Evolutionary conservation across 2,888 invertebrate genomes (phyloP).

Genomic region (Tholera decimalis): DNA sequence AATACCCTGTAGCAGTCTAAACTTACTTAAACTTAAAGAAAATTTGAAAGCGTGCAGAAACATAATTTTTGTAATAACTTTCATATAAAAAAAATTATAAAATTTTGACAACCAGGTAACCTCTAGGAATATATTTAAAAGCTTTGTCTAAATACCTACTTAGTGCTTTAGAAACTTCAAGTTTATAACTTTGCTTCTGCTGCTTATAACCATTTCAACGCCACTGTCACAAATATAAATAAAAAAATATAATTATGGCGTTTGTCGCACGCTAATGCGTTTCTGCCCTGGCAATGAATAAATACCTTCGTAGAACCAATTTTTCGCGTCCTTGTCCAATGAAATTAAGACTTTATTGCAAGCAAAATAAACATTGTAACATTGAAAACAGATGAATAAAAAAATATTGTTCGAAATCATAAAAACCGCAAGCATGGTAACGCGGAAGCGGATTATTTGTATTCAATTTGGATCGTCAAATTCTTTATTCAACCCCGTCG

Average conservation of each 20-base stretch:
- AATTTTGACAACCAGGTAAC: no score
- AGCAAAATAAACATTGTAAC: conserved; percentile 10
- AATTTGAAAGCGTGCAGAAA: no score
- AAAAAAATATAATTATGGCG: no score
- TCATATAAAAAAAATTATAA: no score
- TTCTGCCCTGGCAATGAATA: no score
- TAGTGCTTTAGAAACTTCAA: background rate
- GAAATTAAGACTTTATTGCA: conserved; percentile 1
- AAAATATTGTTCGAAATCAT: conserved; percentile 27
- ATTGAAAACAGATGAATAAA: conserved; percentile 26
- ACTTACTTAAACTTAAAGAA: no score
- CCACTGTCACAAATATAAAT: no score
- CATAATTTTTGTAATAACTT: no score
- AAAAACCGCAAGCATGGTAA: conserved; percentile 11
- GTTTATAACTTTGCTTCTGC: conserved; percentile 21
- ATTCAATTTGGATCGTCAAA: conserved; percentile 48
- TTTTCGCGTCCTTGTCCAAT: background rate
- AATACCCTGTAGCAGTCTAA: no score
- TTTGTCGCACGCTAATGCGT: no score
- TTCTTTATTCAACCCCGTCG: conserved; percentile 45
- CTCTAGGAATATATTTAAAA: conserved; percentile 21
- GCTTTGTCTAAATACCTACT: conserved; percentile 22
- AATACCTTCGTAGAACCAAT: conserved; percentile 2
- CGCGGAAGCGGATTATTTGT: conserved; percentile 53
- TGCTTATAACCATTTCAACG: no score